Base-by-base conservation (phyloP, 1,140 invertebrate species). In the Aphidius gifuensis region DNA sequence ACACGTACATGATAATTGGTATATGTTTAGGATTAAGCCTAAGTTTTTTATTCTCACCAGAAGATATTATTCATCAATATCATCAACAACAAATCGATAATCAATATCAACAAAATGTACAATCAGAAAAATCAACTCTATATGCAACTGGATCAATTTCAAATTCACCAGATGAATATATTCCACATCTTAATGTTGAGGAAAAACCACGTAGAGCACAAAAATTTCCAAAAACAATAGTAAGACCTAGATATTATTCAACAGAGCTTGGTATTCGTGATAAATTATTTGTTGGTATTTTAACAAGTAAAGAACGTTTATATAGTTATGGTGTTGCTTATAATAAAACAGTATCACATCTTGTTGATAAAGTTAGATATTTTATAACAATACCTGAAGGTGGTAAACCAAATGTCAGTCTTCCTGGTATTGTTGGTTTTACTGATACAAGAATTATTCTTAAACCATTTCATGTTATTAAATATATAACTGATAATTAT, bases 201-300 rank as follows among this genome's bases (percentile, higher is more conserved):
- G 79, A 71, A 40, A 85, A 85, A 66, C 83, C 84, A 8, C 77
- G 80, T 51, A 76, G 76, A 43, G 77, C 81, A 6, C 77, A 80
- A 64, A 84, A 83, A 67, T 68, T 73, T 23, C 78, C 80, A n/a
- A 82, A 83, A 69, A 68, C 71, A 1, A 74, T 92, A 57, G 80
- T 90, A 43, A 84, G 95, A 6, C 94, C 94, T 2, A 83, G 94
- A 42, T 97, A 95, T 82, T 96, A 94, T 76, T 93, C 91, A 9
- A 94, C 93, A 0, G 94, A 97, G 79, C 83, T 98, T 43, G 93
- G 92, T 3, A 95, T 98, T 53, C 84, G 89, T 51, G 91, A 94
- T 43, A 94, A 93, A 74, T 74, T 96, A n/a, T 91, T 97, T 70
- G 87, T 94, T 21, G 93, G 89, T 4, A 86, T 95, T 48, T 81